Conservation (phyloP, 1,140 invertebrate species). For the Trichomalopsis sarcophagae region DNA sequence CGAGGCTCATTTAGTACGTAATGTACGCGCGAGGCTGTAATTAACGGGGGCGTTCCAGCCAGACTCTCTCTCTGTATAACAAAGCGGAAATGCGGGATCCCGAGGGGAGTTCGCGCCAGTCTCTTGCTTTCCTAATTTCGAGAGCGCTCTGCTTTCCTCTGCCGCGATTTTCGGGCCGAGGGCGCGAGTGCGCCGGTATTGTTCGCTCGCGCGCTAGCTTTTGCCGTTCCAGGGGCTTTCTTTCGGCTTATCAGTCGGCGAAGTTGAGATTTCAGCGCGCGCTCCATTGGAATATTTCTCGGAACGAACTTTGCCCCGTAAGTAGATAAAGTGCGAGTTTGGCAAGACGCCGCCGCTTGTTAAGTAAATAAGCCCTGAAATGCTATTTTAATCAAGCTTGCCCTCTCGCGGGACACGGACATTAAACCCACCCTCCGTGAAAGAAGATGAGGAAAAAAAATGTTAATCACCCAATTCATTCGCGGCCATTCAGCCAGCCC, state of each 20-base stretch:
- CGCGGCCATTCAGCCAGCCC: conserved; percentile 35
- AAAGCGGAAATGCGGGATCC: conserved; percentile 61
- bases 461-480: not conserved
- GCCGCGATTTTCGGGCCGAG: not conserved
- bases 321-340: not conserved
- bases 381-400: not conserved
- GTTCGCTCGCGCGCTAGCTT: not conserved
- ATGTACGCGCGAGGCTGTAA: conserved; percentile 64
- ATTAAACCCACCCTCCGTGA: not conserved
- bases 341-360: not conserved
- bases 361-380: not conserved
- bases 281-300: not conserved
- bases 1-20: conserved; percentile 59
- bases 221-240: not conserved
- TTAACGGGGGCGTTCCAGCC: conserved; percentile 68
- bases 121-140: conserved; percentile 40
- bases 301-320: not conserved
- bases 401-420: not conserved
- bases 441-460: not conserved
- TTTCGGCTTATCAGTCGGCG: not conserved
- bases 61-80: conserved; percentile 55
- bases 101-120: conserved; percentile 46
- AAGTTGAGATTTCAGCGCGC: not conserved
- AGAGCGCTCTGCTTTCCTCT: not conserved
- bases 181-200: not conserved